These are phyloP conservation scores for Nomia melanderi DNA, from an alignment of 1,140 invertebrate genomes.

Conservation along the genomic window DNA sequence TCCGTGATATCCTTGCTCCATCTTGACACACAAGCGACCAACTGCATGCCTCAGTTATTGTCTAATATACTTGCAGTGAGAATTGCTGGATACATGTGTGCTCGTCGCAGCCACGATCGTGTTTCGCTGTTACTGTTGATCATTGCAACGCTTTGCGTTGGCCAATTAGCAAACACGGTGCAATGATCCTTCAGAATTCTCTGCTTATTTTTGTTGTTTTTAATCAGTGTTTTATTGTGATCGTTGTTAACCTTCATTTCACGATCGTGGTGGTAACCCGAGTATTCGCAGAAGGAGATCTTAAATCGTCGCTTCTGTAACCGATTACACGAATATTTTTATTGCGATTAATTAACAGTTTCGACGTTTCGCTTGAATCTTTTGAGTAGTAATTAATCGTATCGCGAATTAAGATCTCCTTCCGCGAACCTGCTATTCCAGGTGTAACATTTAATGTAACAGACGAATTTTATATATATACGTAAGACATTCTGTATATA, in stretches of 20 bases:
- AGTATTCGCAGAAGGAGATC: constrained; percentile 33
- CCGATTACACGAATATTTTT: no score
- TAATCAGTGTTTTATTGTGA: not conserved
- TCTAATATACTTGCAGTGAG: constrained; percentile 31
- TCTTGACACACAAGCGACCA: constrained; percentile 52
- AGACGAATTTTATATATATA: no score
- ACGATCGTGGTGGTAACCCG: constrained; percentile 53
- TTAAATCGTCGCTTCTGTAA: constrained; percentile 3
- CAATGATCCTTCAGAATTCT: constrained; percentile 41
- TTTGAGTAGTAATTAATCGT: no score
- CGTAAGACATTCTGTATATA: no score
- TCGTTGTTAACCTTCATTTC: not conserved
- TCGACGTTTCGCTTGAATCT: no score
- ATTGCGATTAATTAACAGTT: no score
- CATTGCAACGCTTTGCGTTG: constrained; percentile 58
- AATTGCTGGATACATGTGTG: constrained; percentile 31
- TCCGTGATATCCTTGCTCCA: constrained; percentile 65
- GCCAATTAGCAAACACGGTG: constrained; percentile 62
- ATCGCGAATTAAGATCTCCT: constrained; percentile 34
- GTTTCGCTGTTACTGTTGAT: not conserved
- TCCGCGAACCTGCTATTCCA: constrained; percentile 43
- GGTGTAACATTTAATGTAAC: constrained; percentile 51
- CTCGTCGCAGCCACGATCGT: constrained; percentile 55
- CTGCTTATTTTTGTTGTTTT: not conserved
- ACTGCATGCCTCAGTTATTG: constrained; percentile 55